A percentile compares a stretch with the other conserved stretches of the same genome.
phyloP scores from a whole-genome alignment of 2,888 invertebrate genomes.

The Cryptus viduatorius region DNA sequence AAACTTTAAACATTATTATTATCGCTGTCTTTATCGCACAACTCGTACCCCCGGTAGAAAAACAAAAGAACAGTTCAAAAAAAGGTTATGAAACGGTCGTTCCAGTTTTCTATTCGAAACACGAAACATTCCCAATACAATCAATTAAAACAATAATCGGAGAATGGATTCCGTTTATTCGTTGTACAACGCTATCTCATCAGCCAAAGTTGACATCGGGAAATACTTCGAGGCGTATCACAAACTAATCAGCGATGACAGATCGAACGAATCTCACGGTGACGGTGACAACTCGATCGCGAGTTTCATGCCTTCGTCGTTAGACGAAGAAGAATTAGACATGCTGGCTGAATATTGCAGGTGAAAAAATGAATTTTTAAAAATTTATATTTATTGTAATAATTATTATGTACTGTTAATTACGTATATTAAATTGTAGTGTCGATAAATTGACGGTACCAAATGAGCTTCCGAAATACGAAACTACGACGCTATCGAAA shows the following conservation, averaged over 20 bases:
- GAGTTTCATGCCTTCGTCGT: slow-evolving; percentile 74
- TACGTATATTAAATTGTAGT: slow-evolving; percentile 60
- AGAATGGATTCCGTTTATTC: slow-evolving; percentile 77
- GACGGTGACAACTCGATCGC: slow-evolving; percentile 37
- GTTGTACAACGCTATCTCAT: slow-evolving; percentile 72
- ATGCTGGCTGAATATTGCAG: slow-evolving; percentile 85
- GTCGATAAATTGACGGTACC: slow-evolving; percentile 78
- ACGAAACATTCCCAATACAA: background rate
- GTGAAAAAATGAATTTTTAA: slow-evolving; percentile 77
- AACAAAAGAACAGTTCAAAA: background rate
- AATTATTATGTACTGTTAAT: background rate
- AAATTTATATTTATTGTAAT: background rate
- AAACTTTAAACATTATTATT: too few species aligned
- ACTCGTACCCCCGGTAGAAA: background rate
- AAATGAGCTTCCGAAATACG: slow-evolving; percentile 73
- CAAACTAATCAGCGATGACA: slow-evolving; percentile 53
- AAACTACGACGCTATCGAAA: slow-evolving; percentile 45
- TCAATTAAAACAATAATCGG: background rate
- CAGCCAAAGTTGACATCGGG: slow-evolving; percentile 72
- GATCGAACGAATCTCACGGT: slow-evolving; percentile 44
- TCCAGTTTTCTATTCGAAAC: background rate
- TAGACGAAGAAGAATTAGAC: slow-evolving; percentile 84
- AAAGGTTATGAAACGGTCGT: background rate
- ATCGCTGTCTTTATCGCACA: background rate
- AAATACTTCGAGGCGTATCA: slow-evolving; percentile 74